Base-by-base conservation (phyloP, 2,113 vertebrate genomes). In the Paralichthys olivaceus region DNA sequence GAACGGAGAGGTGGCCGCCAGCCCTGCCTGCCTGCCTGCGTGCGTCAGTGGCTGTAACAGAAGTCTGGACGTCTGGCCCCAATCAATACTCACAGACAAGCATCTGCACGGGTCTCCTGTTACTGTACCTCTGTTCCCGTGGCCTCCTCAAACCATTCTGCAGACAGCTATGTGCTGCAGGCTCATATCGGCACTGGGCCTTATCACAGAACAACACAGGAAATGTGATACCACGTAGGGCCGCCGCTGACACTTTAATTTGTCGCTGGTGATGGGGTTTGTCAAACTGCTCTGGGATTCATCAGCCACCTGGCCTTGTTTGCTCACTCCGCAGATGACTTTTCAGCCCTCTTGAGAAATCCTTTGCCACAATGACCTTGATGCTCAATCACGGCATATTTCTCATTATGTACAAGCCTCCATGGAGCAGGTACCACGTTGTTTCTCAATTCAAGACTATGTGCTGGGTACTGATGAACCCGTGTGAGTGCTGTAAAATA, bases 171-270 rank as follows among this genome's bases (percentile, higher is more conserved):
- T 8, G 69, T 47, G 72, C 83, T 76, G 69, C 66, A 37, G 72
- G 53, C 69, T 77, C 54, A 19, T 47, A 69, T 77, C 62, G 17
- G 72, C 45, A 22, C 28, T 23, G 20, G 28, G 61, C 54, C 80
- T 82, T 71, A 88, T 87, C 84, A 19, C 19, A 6, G 62, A 69
- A 73, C 82, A 86, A 81, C 85, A 67, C 72, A 72, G 75, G 84
- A 79, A 80, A 87, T 60, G 75, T 67, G 72, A 88, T 80, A 75
- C 72, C 69, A 53, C 49, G 14, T 5, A 53, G 55, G 67, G 32
- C 26, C 11, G 23, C 56, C 40, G 45, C 86, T 69, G 86, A 89
- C 85, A 89, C 88, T 85, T 89, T 88, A 69, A 91, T 91, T 85
- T 86, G 85, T 88, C 87, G 69, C 37, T 15, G 75, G 53, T 56